Evolutionary conservation across 1,140 invertebrate genomes (phyloP), one percentile per base, ranked within the genome.

Genomic region (Caenorhabditis latens): DNA sequence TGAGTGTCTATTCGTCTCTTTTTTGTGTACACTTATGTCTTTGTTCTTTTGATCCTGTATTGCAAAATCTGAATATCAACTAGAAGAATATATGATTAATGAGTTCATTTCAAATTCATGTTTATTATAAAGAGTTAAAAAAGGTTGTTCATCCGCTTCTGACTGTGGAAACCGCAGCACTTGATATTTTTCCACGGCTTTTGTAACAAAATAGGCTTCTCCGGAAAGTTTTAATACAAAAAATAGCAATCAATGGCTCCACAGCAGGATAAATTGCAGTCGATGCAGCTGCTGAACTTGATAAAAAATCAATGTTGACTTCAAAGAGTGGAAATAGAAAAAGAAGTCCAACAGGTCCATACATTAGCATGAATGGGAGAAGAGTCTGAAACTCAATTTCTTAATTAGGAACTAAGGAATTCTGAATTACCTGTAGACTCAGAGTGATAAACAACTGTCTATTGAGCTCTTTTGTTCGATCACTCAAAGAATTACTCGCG

Each of bases 321-420:
- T 79, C n/a, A 43, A 79, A 79, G 4, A 79, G 11, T 14, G 71
- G 71, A 14, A 79, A 50, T 5, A 50, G 3, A 13, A 79, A 50
- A 2, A 79, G 21, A 7, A 79, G 46, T 50, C 71, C 71, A 32
- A 79, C 71, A 11, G 71, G 71, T 6, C 71, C 46, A 79, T 79
- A 79, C 71, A 79, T 79, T 40, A 79, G 14, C n/a, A 43, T 50
- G 46, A 79, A 79, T 79, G 71, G 71, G 19, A 79, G 71, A 13
- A 79, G 46, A 50, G 71, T 79, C 71, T 79, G 71, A 79, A 79
- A 71, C 1, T 46, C 21, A 13, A 79, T 40, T 9, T 40, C 2
- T n/a, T 4, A 24, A 6, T 79, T n/a, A 16, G 21, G 4, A 79
- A 21, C 4, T 16, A 32, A 2, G 32, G n/a, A 43, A 14, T 16